Evolutionary conservation across 2,797 vertebrate species (phyloP).

Genomic region (Siniperca undulata): DNA sequence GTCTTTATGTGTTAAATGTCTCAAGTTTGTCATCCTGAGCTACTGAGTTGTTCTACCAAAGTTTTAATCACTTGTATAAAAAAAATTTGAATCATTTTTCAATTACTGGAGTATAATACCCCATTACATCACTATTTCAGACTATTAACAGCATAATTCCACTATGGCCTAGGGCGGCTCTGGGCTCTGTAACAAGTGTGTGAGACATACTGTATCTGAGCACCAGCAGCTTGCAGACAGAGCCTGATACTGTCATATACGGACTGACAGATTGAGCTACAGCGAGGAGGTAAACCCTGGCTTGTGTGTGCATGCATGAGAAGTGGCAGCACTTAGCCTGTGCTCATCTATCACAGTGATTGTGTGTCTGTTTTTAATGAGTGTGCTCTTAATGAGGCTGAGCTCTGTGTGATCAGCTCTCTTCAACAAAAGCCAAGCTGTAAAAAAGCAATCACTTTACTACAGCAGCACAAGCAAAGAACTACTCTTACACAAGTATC

Average conservation of each 20-base stretch:
- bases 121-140: constrained; percentile 42
- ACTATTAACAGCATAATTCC: constrained; percentile 55
- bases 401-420: constrained; percentile 60
- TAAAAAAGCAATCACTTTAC: constrained; percentile 57
- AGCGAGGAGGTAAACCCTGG: constrained; percentile 9
- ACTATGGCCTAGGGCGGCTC: constrained; percentile 36
- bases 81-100: constrained; percentile 4
- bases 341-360: constrained; percentile 45
- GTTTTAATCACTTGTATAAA: background rate
- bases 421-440: constrained; percentile 61
- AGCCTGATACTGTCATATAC: constrained; percentile 13
- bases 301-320: constrained; percentile 11
- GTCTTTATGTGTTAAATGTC: constrained; percentile 5
- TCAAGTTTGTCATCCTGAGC: background rate
- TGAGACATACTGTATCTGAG: constrained; percentile 41
- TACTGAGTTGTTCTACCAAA: background rate
- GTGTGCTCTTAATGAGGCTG: constrained; percentile 61
- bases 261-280: constrained; percentile 30
- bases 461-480: constrained; percentile 27
- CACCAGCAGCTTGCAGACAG: constrained; percentile 43
- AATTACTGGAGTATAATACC: constrained; percentile 13
- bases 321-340: constrained; percentile 45
- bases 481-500: constrained; percentile 28
- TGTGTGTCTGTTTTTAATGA: constrained; percentile 50
- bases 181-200: constrained; percentile 29